Conservation (phyloP, 2,797 vertebrate genomes). For the Artibeus lituratus region DNA sequence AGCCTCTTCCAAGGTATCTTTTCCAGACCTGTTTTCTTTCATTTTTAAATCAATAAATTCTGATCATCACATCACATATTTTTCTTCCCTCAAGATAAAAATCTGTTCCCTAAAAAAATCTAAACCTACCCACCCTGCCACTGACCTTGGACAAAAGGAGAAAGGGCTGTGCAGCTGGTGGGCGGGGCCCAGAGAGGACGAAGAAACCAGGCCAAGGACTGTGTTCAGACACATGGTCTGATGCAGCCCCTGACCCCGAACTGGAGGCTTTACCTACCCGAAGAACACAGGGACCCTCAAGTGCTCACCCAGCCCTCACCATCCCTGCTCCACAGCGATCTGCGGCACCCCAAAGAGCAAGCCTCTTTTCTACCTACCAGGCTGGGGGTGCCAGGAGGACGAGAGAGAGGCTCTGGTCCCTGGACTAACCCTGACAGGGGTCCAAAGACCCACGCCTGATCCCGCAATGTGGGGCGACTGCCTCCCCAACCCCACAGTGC, state of each 20-base stretch:
- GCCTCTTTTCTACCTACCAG: background rate
- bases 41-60: background rate
- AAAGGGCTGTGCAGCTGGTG: background rate
- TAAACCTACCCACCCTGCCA: background rate
- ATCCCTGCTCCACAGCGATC: background rate
- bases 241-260: background rate
- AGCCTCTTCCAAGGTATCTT: background rate
- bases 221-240: accelerated
- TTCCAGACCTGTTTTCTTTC: background rate
- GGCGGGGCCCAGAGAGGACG: background rate
- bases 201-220: background rate
- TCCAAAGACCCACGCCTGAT: background rate
- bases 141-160: background rate
- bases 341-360: background rate
- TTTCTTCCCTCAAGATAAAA: background rate
- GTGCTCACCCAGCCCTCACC: background rate
- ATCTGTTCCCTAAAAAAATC: background rate
- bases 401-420: background rate
- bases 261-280: background rate
- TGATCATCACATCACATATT: background rate
- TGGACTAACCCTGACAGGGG: background rate
- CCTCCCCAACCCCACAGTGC: background rate
- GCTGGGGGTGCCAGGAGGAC: background rate
- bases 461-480: background rate
- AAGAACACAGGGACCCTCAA: background rate